These are phyloP conservation scores for Nansenia antarctica DNA, from an alignment of 2,113 vertebrate genomes.

Conservation along the genomic window DNA sequence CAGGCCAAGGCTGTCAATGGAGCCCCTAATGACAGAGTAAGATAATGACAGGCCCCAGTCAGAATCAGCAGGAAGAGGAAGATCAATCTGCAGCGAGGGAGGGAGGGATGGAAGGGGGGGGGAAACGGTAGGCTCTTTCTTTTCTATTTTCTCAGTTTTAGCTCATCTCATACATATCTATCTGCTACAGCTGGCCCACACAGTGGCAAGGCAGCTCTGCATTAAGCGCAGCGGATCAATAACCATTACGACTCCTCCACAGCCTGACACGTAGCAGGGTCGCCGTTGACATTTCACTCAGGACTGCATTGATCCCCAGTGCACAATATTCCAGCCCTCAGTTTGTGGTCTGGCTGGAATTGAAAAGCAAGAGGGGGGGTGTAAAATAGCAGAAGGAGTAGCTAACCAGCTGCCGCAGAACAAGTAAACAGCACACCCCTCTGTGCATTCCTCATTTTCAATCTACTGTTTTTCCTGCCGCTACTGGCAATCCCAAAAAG, in stretches of 20 bases:
- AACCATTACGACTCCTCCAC: conserved; percentile 99
- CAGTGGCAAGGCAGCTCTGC: conserved; percentile 83
- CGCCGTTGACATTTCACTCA: conserved; percentile 96
- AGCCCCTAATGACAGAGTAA: conserved; percentile 99
- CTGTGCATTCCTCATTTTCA: conserved; percentile 81
- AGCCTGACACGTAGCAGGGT: conserved; percentile 95
- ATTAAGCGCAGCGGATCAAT: conserved; percentile 99
- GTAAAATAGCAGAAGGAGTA: conserved; percentile 58
- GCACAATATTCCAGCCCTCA: conserved; percentile 93
- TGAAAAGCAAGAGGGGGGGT: conserved; percentile 81
- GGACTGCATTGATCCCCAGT: conserved; percentile 93
- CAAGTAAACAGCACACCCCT: conserved; percentile 90
- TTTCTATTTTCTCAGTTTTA: conserved; percentile 90
- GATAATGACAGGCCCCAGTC: conserved; percentile 99
- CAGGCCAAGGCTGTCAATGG: conserved; percentile 91
- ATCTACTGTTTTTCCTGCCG: conserved; percentile 86
- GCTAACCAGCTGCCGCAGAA: conserved; percentile 87
- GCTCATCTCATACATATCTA: conserved; percentile 96
- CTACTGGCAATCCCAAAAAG: conserved; percentile 78
- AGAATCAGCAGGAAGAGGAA: conserved; percentile 99
- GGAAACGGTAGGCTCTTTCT: conserved; percentile 72
- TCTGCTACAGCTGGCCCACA: conserved; percentile 90
- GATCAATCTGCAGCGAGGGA: conserved; percentile 96
- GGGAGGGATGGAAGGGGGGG: conserved; percentile 81
- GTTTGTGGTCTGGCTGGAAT: conserved; percentile 90